Evolutionary conservation across 2,797 vertebrate genomes (phyloP).

Genomic region (Phyllotis vaccarum): DNA sequence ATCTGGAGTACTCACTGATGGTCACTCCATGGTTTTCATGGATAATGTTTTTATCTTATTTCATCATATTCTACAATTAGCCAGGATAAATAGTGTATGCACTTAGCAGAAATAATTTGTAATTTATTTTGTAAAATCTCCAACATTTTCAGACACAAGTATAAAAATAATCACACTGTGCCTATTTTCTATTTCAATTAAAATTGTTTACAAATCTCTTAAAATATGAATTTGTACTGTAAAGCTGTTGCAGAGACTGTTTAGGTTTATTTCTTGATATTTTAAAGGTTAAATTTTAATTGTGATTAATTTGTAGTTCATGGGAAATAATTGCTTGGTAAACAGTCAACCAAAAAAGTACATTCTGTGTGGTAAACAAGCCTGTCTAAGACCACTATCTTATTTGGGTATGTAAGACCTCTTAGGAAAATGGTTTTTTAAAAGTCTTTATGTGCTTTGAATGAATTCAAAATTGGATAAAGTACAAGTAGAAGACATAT

Average conservation of each 20-base stretch:
- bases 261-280: constrained; percentile 37
- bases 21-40: not conserved
- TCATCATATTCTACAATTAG: constrained; percentile 31
- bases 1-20: not conserved
- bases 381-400: not conserved
- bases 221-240: constrained; percentile 45
- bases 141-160: not conserved
- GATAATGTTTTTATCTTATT: constrained; percentile 34
- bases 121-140: constrained; percentile 37
- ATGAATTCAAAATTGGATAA: constrained; percentile 14
- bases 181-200: not conserved
- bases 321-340: not conserved
- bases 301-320: constrained; percentile 48
- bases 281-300: constrained; percentile 44
- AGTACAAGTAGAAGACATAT: constrained; percentile 27
- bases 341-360: not conserved
- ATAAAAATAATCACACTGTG: not conserved
- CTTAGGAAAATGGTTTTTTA: not conserved
- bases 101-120: not conserved
- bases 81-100: not conserved
- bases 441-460: not conserved
- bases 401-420: not conserved
- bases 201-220: constrained; percentile 1
- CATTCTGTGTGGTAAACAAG: not conserved
- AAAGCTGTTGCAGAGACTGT: constrained; percentile 31